Base-by-base conservation (phyloP, 1,140 invertebrate species). In the Drosophila dunni region DNA sequence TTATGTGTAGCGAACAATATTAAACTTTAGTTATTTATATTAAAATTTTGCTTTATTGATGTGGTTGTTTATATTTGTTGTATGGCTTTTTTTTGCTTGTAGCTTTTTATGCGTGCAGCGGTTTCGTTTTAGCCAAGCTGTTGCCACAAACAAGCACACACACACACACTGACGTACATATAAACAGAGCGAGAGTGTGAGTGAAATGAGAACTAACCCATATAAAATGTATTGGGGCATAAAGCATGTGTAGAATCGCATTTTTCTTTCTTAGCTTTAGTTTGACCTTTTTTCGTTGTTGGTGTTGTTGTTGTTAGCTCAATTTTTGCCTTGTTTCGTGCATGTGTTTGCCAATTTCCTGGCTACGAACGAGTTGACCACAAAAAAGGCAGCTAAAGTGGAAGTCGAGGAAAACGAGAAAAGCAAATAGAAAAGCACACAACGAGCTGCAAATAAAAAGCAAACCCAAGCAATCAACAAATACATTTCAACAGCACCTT, bases 1-100 rank as follows among this genome's bases (percentile, higher is more conserved):
- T 40, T 60, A 60, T 67, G 64, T 51, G 68, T 42, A 56, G 36
- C 34, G 81, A 75, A 78, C 79, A 81, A 80, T 79, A 84, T 88
- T 73, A 84, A 89, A 89, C 78, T 89, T 84, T 89, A 81, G 84
- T 88, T 88, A 89, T 88, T 88, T 88, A 88, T 88, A 88, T 88
- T 88, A 88, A 88, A 88, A 88, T 88, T 80, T 73, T 88, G 84
- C 84, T 89, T 84, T 89, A 88, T 88, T 88, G 80, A 89, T 88
- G 84, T 88, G 84, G 84, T 73, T 67, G 56, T 78, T 77, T 77
- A 69, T 77, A 75, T 75, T 60, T 64, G 46, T 20, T 56, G 33
- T 53, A 73, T 50, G 63, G 78, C 51, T 46, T 62, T 64, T 54
- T 42, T 68, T 45, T 48, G 53, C 20, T 13, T 60, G 4, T 38